Evolutionary conservation across 37 sponge, comb jelly and placozoan genomes (phyloP).

Genomic region (Chondrilla cf. caribensis): DNA sequence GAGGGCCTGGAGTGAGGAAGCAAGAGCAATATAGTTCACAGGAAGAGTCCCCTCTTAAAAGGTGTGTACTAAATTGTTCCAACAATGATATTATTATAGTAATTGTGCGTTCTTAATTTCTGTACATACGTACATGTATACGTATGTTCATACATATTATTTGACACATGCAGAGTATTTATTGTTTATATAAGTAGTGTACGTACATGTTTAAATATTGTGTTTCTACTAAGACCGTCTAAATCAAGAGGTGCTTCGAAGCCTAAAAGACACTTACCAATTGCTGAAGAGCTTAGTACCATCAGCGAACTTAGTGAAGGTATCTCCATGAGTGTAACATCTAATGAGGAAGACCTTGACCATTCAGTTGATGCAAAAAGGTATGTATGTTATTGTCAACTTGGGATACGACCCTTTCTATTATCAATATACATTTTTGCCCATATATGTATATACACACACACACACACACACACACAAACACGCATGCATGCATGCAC

Average conservation of each 20-base stretch:
- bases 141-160: neutral
- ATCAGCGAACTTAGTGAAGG: constrained; percentile 6
- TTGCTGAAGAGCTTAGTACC: neutral
- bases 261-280: no score
- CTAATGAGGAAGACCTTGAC: neutral
- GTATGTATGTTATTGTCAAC: no score
- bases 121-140: neutral
- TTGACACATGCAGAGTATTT: no score
- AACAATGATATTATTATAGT: neutral
- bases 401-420: no score
- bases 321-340: neutral
- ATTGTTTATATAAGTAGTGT: no score
- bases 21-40: neutral
- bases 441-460: neutral
- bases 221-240: no score
- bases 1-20: neutral
- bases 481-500: constrained; percentile 12
- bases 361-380: no score
- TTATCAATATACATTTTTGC: neutral
- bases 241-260: no score
- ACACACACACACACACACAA: neutral
- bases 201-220: no score
- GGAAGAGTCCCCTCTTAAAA: constrained; percentile 16
- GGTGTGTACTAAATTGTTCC: neutral
- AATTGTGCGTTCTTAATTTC: neutral